Conservation (phyloP, 1,140 invertebrate genomes). For the Globodera ellingtonae region DNA sequence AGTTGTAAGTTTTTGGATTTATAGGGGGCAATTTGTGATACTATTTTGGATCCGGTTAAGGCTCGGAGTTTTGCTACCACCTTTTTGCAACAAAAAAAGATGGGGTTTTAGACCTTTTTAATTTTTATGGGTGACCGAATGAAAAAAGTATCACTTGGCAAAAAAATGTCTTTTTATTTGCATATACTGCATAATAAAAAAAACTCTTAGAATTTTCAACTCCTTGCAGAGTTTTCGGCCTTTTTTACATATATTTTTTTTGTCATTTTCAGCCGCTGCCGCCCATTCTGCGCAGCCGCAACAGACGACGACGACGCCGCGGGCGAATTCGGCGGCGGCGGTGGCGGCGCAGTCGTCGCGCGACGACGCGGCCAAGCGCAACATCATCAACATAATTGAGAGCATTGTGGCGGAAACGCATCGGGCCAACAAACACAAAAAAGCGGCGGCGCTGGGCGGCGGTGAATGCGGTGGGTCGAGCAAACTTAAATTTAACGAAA, state of each 20-base stretch:
- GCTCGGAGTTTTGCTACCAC: too few species aligned
- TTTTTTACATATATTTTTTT: not conserved
- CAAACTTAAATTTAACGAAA: too few species aligned
- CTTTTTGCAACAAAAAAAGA: too few species aligned
- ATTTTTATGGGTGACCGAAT: too few species aligned
- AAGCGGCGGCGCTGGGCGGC: not conserved
- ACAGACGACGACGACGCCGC: conserved; percentile 3
- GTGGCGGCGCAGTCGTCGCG: not conserved
- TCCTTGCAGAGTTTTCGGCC: not conserved
- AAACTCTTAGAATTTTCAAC: too few species aligned
- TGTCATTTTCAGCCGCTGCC: not conserved
- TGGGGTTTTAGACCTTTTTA: too few species aligned
- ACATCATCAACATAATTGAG: conserved; percentile 35
- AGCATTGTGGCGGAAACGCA: conserved; percentile 35
- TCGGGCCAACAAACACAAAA: not conserved
- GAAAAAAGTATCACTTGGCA: too few species aligned
- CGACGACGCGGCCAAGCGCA: conserved; percentile 22
- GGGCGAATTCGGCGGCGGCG: conserved; percentile 13
- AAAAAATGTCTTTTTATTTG: too few species aligned
- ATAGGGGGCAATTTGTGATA: too few species aligned
- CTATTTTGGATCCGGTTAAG: too few species aligned
- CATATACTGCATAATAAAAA: too few species aligned
- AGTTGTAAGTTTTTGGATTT: not conserved
- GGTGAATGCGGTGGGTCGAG: too few species aligned
- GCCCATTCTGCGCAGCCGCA: not conserved